phyloP scores from a whole-genome alignment of 2,797 vertebrate species.

The Helarctos malayanus region DNA sequence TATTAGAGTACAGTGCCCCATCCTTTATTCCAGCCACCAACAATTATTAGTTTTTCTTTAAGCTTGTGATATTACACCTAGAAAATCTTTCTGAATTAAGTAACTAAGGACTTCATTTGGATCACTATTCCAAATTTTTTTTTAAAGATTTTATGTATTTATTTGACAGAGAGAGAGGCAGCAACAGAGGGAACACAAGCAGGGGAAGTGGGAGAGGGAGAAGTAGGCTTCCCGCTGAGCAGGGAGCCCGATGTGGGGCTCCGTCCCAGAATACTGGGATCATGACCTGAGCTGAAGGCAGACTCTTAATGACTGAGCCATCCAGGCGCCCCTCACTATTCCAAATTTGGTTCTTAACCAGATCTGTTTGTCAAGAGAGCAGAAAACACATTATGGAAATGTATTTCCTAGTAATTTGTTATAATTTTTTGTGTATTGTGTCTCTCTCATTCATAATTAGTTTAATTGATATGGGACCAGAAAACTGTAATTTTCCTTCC shows the following conservation, averaged over 20 bases:
- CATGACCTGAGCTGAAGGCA: too few relatives aligned
- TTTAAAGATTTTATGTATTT: too few relatives aligned
- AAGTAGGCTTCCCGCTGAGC: too few relatives aligned
- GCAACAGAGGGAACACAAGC: too few relatives aligned
- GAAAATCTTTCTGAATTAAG: slow-evolving; percentile 24
- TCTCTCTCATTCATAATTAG: neutral
- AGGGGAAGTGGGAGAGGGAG: too few relatives aligned
- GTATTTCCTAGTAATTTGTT: neutral
- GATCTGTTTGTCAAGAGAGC: neutral
- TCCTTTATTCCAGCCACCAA: neutral
- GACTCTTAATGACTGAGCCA: too few relatives aligned
- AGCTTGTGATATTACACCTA: neutral
- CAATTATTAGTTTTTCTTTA: neutral
- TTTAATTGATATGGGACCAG: neutral
- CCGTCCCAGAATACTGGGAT: too few relatives aligned
- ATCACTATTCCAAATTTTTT: neutral
- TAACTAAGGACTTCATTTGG: neutral
- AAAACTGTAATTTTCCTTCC: neutral
- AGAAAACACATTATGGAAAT: neutral
- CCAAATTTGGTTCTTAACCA: neutral
- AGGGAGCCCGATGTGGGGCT: too few relatives aligned
- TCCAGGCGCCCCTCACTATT: neutral
- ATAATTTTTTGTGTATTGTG: neutral
- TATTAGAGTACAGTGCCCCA: neutral
- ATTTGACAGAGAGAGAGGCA: too few relatives aligned